Evolutionary conservation across 1,140 invertebrate genomes (phyloP), one percentile per base, ranked within the genome.

Genomic region (Ctenoplectra terminalis): DNA sequence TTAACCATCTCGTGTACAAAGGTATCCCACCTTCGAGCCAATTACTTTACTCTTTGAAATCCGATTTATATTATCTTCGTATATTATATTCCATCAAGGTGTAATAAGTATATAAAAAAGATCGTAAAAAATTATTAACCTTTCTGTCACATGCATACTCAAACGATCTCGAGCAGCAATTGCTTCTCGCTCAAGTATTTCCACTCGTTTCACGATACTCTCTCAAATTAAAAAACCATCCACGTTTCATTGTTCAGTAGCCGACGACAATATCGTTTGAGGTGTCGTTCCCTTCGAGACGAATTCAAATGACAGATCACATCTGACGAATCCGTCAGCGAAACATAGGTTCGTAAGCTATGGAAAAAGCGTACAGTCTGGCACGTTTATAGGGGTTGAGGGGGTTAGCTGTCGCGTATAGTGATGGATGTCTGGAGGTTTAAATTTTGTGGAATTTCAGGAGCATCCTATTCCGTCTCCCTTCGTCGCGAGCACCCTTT

Each of bases 351-450:
- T 48, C 61, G 54, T 34, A 40, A 74, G 63, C 63, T 26, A 70
- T 48, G 74, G 58, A 73, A 85, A 87, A 69, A 79, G 67, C 73
- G 76, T 76, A 72, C 56, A 56, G 69, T 81, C 48, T 67, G 73
- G 74, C 61, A 63, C 58, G 72, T 77, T 56, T 61, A 67, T 40
- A 69, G 69, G 81, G 61, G 75, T 66, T 17, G 70, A 40, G 52
- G n/a, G 52, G 50, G 66, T 56, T 29, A n/a, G 77, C 77, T 87
- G 86, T 87, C 86, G 78, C 69, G 69, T 72, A 46, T 74, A 71
- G 86, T 87, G 86, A 88, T 88, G 86, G 86, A 88, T 88, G 86
- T 84, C 80, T 81, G 79, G 72, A 87, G 83, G 86, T 84, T 88
- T 87, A 87, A 88, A 88, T 87, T 88, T 87, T 73, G 73, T 82